Evolutionary conservation across 2,797 vertebrate species (phyloP), one percentile per base, ranked within the genome.

Genomic region (Acridotheres tristis): DNA sequence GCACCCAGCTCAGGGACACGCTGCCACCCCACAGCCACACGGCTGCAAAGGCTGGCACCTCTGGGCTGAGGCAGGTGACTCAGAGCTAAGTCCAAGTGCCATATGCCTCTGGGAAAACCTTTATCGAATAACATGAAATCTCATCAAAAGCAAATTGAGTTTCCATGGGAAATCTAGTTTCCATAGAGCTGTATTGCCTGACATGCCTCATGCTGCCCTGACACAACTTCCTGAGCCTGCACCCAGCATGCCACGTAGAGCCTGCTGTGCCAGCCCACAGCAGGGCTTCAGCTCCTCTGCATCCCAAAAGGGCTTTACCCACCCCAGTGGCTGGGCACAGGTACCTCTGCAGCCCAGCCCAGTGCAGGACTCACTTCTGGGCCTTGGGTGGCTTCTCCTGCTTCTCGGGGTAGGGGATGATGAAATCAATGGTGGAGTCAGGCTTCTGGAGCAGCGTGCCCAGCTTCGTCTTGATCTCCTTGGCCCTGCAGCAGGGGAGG

Each of bases 401-500:
- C 97, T 99, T 99, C 97, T 99, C 99, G 0, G 98, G 98, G 77
- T 99, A 98, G 0, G 98, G 99, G 96, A 99, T 98, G 97, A 99
- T 99, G 88, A 99, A 98, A 97, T 99, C 99, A 40, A 98, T 97
- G 91, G 97, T 97, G 4, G 98, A 98, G 58, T 99, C 99, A 0
- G 99, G 99, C 98, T 99, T 99, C 97, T 99, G 99, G 81, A 99
- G 98, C 36, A 99, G 98, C 7, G 98, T 98, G 89, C 99, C 99
- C 96, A 99, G 97, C 95, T 99, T 99, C 4, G 97, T 98, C 98
- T 99, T 99, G 97, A 99, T 99, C 97, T 98, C 99, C 95, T 99
- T 99, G 36, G 99, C 99, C 98, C 99, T 99, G 97, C 14, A 40
- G 25, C 69, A 96, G 67, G 27, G 76, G 42, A 89, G 4, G 17